Percentiles rank a stretch among this genome's conserved stretches.
These are phyloP conservation scores for Peromyscus aztecus DNA, from an alignment of 2,797 vertebrate species.

Conservation along the genomic window DNA sequence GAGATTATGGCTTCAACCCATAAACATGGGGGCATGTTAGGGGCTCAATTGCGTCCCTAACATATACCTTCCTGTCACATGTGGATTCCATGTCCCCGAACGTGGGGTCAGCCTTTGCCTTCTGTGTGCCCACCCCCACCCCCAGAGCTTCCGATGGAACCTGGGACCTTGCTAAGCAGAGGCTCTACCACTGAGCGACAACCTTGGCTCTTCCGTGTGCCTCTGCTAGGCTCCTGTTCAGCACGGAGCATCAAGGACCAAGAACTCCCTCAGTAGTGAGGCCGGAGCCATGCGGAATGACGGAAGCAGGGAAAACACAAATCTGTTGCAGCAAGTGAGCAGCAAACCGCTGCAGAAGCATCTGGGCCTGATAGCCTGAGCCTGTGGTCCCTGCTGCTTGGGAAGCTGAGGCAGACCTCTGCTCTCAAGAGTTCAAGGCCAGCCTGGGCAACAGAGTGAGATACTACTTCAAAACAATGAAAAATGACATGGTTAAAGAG, in stretches of 20 bases:
- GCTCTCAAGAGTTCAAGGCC: neutral
- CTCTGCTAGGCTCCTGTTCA: neutral
- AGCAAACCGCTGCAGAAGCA: no score
- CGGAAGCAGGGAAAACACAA: no score
- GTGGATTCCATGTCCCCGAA: neutral
- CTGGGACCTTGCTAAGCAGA: neutral
- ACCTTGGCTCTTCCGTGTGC: no score
- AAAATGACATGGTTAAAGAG: no score
- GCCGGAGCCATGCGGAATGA: no score
- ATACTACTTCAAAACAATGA: neutral
- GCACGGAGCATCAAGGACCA: neutral
- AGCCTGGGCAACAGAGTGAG: no score
- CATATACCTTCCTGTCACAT: fast-evolving
- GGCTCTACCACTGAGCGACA: neutral
- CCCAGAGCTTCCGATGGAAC: neutral
- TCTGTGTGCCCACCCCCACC: no score
- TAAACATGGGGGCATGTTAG: neutral
- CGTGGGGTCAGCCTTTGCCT: fast-evolving
- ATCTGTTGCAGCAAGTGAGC: no score
- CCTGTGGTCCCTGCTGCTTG: no score
- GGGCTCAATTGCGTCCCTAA: fast-evolving
- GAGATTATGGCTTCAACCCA: neutral
- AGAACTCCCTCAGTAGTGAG: no score
- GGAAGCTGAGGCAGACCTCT: no score
- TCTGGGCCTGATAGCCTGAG: no score